Evolutionary conservation across 1,140 invertebrate species (phyloP), one percentile per base, ranked within the genome.

Genomic region (Stratiolaelaps scimitus): DNA sequence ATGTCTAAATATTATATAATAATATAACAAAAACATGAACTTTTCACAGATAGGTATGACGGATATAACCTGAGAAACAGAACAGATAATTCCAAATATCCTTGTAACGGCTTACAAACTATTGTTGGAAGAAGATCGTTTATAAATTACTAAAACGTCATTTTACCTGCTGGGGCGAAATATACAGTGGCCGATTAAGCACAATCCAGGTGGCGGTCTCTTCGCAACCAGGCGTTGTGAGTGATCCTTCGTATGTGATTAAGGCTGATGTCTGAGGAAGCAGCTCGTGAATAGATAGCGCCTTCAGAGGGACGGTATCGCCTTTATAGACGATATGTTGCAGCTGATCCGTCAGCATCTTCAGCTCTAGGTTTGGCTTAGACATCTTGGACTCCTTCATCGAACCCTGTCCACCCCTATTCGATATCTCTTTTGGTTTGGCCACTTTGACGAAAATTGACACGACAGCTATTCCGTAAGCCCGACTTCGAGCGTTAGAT

Each of bases 381-480:
- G 53, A 29, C 23, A 60, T 20, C 10, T 60, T 60, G 2, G 67
- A 65, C 17, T 44, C 48, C 15, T 66, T 34, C 43, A 26, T 43
- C 46, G 17, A 34, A 28, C 44, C 56, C 44, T 40, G 67, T 15
- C 29, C 44, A 19, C 40, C 53, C 69, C 80, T 81, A 40, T 10
- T 40, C 34, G 34, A 40, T 40, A 40, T 40, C 34, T 40, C 34
- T 40, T 40, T 40, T 10, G 34, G 34, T 40, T 40, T 40, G 10
- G 34, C 34, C 34, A 40, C 34, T 40, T 40, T 40, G 34, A 40
- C 10, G 10, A 40, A 40, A 10, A 40, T 87, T 69, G 91, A 77
- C 64, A 93, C 80, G 68, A 93, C 80, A 64, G 89, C 88, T 71
- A 92, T 83, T 43, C 85, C 88, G 64, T 90, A 87, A 72, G 92